Base-by-base conservation (phyloP, 1,140 invertebrate species). In the Ceratosolen solmsi region DNA sequence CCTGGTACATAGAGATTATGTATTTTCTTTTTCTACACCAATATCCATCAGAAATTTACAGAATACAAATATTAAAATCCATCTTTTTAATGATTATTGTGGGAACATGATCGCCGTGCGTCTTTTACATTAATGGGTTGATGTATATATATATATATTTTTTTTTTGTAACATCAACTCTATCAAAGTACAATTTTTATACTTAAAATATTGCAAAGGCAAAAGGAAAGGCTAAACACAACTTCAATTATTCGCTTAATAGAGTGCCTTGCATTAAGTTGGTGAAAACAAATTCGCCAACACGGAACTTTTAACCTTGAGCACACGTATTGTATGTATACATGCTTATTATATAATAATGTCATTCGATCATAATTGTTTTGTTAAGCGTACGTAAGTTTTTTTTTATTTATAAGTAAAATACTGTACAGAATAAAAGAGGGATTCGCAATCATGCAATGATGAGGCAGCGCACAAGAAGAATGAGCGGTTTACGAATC, bases 161-260 rank as follows among this genome's bases (percentile, higher is more conserved):
- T n/a, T n/a, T n/a, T n/a, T n/a, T 65, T 51, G 41, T 70, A 51
- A 5, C 1, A 15, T 38, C 17, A 46, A 38, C 60, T 56, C 22
- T 51, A 30, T 58, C 36, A 20, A 72, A 84, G 74, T 74, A 84
- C 79, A 84, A 84, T 84, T 85, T 85, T 79, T 77, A 81, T 82
- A 85, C 76, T 82, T 75, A 81, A 81, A 74, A 74, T 38, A 33
- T 54, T 49, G 56, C 17, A 33, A 75, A 56, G 58, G 73, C 3
- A 63, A 51, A 49, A 49, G 25, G 27, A 25, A 30, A 63, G 27
- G 2, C 3, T 74, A 33, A 36, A 41, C 36, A 27, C 51, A 79
- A 49, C 38, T 33, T 46, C 22, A 78, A 22, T 78, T 54, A 77
- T 77, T 77, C 22, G 33, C 51, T 56, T 58, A 70, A 71, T 38